Evolutionary conservation across 2,797 vertebrate species (phyloP), one percentile per base, ranked within the genome.

Genomic region (Notolepis coatsorum): DNA sequence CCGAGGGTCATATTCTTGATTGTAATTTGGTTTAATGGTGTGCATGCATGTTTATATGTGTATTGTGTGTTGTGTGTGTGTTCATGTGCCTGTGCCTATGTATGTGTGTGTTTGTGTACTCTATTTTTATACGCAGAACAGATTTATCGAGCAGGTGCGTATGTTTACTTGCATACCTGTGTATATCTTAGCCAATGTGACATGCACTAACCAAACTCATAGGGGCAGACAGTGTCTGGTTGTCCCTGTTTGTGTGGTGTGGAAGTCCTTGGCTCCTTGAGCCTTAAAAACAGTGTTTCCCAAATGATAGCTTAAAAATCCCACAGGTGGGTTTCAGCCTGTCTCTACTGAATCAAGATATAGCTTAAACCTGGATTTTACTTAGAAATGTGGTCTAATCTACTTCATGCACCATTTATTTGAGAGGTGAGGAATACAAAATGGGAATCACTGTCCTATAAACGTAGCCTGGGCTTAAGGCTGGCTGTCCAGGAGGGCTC

Each of bases 401-500:
- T 66, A 39, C 54, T 64, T 68, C 47, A 31, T 68, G 45, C 80
- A 64, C 61, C 48, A 30, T 47, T 63, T 69, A 53, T 28, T 58
- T 59, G 57, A 65, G 62, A 75, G 67, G 53, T 57, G 65, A 68
- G 64, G 63, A 68, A 7, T 35, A 35, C 7, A 35, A 70, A 69
- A 68, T 64, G 74, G 76, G 47, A 64, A 76, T 63, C 56, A 68
- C 66, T 65, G 77, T 81, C 77, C 65, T 27, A 7, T 3, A 24
- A 74, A 61, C 51, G 24, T 23, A 21, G 37, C 59, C 49, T 35
- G 5, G 1, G 50, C 65, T 78, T 89, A 92, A 33, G 80, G 71
- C 71, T 85, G 85, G 76, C 88, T 92, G 60, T 95, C 94, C 62
- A 95, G 92, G 54, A 99, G 94, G 74, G 91, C 90, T 74, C 73